Conservation (phyloP, 2,113 vertebrate species). For the Erinaceus europaeus region DNA sequence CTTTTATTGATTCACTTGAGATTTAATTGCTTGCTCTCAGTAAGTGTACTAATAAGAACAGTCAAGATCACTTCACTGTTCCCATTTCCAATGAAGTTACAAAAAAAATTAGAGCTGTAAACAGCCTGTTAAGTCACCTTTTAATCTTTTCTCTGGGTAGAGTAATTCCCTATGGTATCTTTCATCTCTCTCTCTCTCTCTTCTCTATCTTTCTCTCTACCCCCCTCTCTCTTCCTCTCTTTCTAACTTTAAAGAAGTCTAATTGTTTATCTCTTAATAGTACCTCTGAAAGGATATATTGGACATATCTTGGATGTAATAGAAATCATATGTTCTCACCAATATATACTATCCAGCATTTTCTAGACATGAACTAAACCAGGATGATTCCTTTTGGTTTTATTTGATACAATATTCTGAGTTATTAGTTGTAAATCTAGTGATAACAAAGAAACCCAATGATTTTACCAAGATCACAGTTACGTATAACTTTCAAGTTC, state of each 20-base stretch:
- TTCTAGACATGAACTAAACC: neutral
- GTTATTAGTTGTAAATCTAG: neutral
- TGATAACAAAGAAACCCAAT: neutral
- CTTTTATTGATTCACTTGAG: no score
- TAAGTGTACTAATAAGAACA: conserved; percentile 46
- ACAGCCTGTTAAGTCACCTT: conserved; percentile 23
- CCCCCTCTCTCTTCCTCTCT: no score
- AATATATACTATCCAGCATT: neutral
- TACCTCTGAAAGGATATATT: neutral
- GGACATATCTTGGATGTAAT: neutral
- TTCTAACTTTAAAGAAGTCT: conserved; percentile 18
- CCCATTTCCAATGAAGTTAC: conserved; percentile 7
- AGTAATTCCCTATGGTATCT: neutral
- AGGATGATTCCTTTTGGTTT: neutral
- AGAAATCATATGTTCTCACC: neutral
- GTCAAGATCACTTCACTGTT: conserved; percentile 3
- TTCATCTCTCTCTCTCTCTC: no score
- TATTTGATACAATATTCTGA: neutral
- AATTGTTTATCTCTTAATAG: neutral
- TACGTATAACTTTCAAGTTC: neutral
- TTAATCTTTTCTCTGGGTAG: conserved; percentile 41
- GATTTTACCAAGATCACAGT: neutral
- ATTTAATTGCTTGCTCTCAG: conserved; percentile 11
- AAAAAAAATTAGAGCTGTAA: conserved; percentile 62
- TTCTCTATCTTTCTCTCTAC: no score